Percentiles rank a stretch among this genome's conserved stretches.
phyloP scores from a whole-genome alignment of 2,888 invertebrate genomes.

The Polylopha cassiicola region DNA sequence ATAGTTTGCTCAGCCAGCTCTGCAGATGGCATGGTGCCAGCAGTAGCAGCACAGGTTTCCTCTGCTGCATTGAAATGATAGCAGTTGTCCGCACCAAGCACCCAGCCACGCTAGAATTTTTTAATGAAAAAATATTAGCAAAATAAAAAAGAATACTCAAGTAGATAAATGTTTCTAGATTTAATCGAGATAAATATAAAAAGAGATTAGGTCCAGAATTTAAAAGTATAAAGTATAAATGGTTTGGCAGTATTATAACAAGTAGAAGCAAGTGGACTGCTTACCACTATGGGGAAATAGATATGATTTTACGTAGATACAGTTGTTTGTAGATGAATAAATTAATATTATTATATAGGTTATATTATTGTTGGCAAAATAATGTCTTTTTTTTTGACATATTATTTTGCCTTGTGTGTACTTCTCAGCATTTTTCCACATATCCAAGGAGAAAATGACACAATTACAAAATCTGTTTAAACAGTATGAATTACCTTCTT shows the following conservation, averaged over 20 bases:
- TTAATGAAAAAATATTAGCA: background rate
- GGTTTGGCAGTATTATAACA: too few species aligned
- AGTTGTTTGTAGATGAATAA: too few species aligned
- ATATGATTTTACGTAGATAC: too few species aligned
- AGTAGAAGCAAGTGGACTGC: too few species aligned
- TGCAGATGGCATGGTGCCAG: slow-evolving; percentile 84
- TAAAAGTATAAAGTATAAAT: too few species aligned
- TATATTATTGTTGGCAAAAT: too few species aligned
- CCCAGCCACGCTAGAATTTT: slow-evolving; percentile 86
- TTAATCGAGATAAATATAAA: too few species aligned
- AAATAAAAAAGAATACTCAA: background rate
- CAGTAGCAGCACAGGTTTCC: slow-evolving; percentile 83
- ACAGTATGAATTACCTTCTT: slow-evolving; percentile 75
- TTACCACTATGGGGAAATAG: too few species aligned
- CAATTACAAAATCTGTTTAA: background rate
- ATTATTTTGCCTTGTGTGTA: too few species aligned
- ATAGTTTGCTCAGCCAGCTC: slow-evolving; percentile 96
- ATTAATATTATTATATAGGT: too few species aligned
- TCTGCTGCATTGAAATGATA: slow-evolving; percentile 85
- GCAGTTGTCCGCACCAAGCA: slow-evolving; percentile 84
- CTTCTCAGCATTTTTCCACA: background rate
- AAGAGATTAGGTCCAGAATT: too few species aligned
- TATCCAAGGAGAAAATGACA: background rate
- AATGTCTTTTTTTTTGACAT: too few species aligned
- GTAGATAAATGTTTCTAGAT: background rate